phyloP scores from a whole-genome alignment of 2,888 invertebrate species.

The Allophyes oxyacanthae region DNA sequence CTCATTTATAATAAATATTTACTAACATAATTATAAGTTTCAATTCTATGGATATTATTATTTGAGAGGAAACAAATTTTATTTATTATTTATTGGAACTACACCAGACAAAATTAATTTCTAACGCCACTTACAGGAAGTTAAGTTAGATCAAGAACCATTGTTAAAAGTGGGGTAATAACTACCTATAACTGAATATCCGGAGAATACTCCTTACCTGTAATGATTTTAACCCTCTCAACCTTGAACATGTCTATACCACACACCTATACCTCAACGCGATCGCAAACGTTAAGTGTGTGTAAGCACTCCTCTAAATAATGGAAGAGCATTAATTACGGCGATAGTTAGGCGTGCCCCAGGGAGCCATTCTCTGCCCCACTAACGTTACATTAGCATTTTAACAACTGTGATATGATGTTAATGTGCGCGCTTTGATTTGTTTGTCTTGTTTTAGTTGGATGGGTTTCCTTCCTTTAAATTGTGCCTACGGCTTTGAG shows the following conservation, averaged over 20 bases:
- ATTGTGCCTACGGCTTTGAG: slow-evolving; percentile 11
- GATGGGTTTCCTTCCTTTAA: slow-evolving; percentile 48
- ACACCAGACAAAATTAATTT: too few species aligned
- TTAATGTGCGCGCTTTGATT: slow-evolving; percentile 53
- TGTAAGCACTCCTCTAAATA: slow-evolving; percentile 61
- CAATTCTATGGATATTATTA: too few species aligned
- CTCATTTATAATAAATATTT: too few species aligned
- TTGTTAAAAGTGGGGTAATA: too few species aligned
- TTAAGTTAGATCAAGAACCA: too few species aligned
- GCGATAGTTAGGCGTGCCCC: slow-evolving; percentile 51
- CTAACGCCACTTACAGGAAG: too few species aligned
- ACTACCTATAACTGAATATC: too few species aligned
- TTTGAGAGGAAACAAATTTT: too few species aligned
- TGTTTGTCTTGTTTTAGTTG: slow-evolving; percentile 53
- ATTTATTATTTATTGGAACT: too few species aligned
- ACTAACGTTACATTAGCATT: slow-evolving; percentile 54
- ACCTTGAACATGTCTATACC: slow-evolving; percentile 8
- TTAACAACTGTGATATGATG: slow-evolving; percentile 56
- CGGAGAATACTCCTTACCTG: too few species aligned
- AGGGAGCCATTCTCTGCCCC: slow-evolving; percentile 56
- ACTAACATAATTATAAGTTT: too few species aligned
- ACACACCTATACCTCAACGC: slow-evolving; percentile 18
- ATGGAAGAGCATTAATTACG: slow-evolving; percentile 62
- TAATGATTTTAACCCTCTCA: background rate
- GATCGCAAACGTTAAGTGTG: slow-evolving; percentile 50